Evolutionary conservation across 1,140 invertebrate species (phyloP).

Genomic region (Pararge aegeria): DNA sequence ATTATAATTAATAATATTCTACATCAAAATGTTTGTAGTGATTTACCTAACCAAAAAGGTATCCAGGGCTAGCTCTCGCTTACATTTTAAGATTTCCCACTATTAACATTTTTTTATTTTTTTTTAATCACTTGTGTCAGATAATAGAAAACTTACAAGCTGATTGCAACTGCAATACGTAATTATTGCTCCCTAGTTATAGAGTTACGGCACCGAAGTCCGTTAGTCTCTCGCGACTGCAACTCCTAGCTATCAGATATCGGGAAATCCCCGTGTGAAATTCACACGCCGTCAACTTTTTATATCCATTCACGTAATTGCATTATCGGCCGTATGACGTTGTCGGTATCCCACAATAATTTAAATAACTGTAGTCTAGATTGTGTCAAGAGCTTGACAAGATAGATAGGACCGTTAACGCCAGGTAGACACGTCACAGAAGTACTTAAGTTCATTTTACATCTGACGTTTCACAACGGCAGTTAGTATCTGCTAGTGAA

Average conservation of each 20-base stretch:
- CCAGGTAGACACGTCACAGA: not conserved
- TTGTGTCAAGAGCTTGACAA: conserved; percentile 7
- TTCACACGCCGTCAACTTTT: conserved; percentile 32
- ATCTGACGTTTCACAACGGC: not conserved
- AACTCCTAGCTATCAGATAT: conserved; percentile 27
- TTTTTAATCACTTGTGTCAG: too few species aligned
- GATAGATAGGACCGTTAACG: not conserved
- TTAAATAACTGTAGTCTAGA: conserved; percentile 6
- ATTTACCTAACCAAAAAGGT: too few species aligned
- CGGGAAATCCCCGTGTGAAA: conserved; percentile 44
- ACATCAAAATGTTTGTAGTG: too few species aligned
- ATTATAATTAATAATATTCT: too few species aligned
- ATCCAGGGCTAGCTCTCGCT: too few species aligned
- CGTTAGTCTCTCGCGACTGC: not conserved
- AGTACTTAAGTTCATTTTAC: too few species aligned
- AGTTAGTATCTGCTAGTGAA: too few species aligned
- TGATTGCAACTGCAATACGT: not conserved
- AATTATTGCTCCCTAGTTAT: not conserved
- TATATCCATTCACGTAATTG: conserved; percentile 10
- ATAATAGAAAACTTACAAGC: too few species aligned
- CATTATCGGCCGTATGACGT: conserved; percentile 10
- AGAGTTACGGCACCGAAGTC: not conserved
- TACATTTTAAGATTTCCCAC: too few species aligned
- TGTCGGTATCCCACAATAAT: conserved; percentile 6
- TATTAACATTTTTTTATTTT: too few species aligned